Evolutionary conservation across 2,113 vertebrate species (phyloP), one percentile per base, ranked within the genome.

Genomic region (Carollia perspicillata): DNA sequence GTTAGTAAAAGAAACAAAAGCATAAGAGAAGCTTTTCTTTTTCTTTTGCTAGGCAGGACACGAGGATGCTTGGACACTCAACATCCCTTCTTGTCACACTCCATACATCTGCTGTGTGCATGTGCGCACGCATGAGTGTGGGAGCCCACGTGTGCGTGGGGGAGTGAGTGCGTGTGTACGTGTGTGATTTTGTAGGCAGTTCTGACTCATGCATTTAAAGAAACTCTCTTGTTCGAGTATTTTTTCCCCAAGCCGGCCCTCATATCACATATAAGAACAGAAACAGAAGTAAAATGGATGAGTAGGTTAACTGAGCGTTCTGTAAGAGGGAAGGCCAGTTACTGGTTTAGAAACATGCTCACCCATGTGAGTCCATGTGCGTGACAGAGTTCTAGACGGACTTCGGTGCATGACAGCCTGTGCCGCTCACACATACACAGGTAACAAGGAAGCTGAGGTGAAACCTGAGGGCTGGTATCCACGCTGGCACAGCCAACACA

Each of bases 241-340:
- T 86, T 69, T 69, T 58, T 17, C 51, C 8, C 58, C 94, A 80
- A 68, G 6, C 65, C 63, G 26, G 28, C 65, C 72, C 44, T 65
- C 81, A n/a, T 68, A 60, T 88, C 66, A 83, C 93, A 83, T 96
- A 65, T 75, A 71, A 81, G 84, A 98, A 65, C 53, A 92, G 95
- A 90, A 78, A 87, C 84, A 65, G 58, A 71, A 95, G 53, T 90
- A 51, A 95, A 93, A 63, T 86, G 92, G 97, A 93, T 60, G 95
- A 53, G 65, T 66, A 9, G 0, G 9, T n/a, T 89, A 86, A 93
- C 87, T 84, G 89, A 78, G 65, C 74, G 35, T 72, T 40, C 84
- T 53, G 44, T 92, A 95, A 79, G 55, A 55, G 1, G 33, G 84
- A 95, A 85, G 78, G 80, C 96, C 93, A 87, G 90, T 22, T 60